Evolutionary conservation across 2,888 invertebrate species (phyloP), one percentile per base, ranked within the genome.

Genomic region (Nipponacmea schrenckii): DNA sequence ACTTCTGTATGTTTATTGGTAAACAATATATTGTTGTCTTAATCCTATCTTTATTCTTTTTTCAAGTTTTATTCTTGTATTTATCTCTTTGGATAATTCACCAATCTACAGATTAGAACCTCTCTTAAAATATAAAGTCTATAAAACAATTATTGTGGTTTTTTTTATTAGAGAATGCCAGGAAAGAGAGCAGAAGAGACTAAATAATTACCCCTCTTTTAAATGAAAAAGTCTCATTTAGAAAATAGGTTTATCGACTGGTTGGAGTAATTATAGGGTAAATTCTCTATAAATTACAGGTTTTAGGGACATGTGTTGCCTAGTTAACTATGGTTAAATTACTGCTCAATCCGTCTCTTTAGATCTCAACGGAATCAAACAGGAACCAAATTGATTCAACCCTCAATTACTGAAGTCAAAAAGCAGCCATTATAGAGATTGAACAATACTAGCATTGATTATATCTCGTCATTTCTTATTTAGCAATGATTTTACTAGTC

Each of bases 231-330:
- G 56, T 12, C 56, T 56, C 56, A 56, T 56, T 56, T 56, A 56
- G 56, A 56, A 56, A 56, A 56, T 56, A 39, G 56, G 56, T 56
- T 56, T 56, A 56, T 56, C 24, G 56, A 56, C 56, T 56, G 56
- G 56, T 56, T 14, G 10, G 12, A 56, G 56, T 56, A 56, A 56
- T 56, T 56, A 56, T 56, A 20, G 56, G 56, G 20, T 56, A 56
- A 56, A 56, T 56, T 24, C 14, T 24, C 56, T 24, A 56, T 56
- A 56, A 56, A 56, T 56, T 56, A 56, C 56, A 56, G 20, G 56
- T 56, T 56, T 56, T 56, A 56, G 56, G 39, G 56, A 56, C 56
- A 56, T 56, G 56, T 56, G 56, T 56, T 56, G 56, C 56, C 24
- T 56, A 24, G 20, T 24, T 24, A 56, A 56, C 56, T 24, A 56